Percentiles rank a stretch among this genome's conserved stretches.
Evolutionary conservation across 2,113 vertebrate species (phyloP).

Genomic region (Apteryx mantelli): DNA sequence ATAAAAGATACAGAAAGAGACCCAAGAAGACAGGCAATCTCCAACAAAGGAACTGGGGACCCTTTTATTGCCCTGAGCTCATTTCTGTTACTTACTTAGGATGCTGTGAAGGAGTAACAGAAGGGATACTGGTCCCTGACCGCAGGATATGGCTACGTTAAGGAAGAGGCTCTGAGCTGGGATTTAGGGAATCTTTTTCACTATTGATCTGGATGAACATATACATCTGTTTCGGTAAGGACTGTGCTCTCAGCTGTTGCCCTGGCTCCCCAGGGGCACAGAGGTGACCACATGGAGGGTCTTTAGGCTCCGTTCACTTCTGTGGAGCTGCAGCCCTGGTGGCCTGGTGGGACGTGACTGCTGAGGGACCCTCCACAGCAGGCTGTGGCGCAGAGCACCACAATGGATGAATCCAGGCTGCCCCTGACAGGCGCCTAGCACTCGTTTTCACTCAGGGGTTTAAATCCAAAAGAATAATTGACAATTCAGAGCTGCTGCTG

Average conservation of each 20-base stretch:
- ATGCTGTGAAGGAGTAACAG: background rate
- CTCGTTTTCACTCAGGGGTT: too few species aligned
- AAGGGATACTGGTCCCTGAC: background rate
- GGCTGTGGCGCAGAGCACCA: background rate
- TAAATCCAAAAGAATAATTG: too few species aligned
- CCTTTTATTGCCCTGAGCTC: background rate
- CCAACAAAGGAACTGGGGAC: background rate
- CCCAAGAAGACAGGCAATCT: background rate
- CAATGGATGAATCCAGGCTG: background rate
- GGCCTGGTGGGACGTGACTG: background rate
- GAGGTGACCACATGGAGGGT: background rate
- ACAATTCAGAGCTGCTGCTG: too few species aligned
- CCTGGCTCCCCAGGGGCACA: background rate
- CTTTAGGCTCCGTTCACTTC: background rate
- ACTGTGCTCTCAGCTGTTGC: background rate
- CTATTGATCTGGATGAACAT: background rate
- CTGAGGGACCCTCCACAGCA: background rate
- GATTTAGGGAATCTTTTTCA: background rate
- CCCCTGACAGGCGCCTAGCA: background rate
- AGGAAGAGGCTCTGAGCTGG: background rate
- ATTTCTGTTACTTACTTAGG: background rate
- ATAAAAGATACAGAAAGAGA: background rate
- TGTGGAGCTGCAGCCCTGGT: background rate
- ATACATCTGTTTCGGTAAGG: background rate
- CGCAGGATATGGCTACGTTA: background rate